phyloP scores from a whole-genome alignment of 2,113 vertebrate genomes.

The Anoura caudifer region DNA sequence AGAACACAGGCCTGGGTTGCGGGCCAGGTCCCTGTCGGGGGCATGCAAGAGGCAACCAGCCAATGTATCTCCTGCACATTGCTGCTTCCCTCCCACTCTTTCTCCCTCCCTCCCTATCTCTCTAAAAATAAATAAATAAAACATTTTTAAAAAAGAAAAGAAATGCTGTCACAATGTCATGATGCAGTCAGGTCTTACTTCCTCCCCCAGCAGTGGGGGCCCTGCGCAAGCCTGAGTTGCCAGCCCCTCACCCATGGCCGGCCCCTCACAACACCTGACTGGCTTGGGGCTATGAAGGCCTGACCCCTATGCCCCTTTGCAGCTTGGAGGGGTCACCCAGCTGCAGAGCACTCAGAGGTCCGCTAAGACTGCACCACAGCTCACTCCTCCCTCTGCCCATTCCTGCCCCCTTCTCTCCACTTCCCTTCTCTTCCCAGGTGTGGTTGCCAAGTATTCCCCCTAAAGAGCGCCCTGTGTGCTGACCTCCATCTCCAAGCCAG shows the following conservation, averaged over 20 bases:
- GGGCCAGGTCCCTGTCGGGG: too few relatives aligned
- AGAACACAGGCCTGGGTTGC: too few relatives aligned
- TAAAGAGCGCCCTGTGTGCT: fast-evolving
- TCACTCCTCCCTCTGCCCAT: background rate
- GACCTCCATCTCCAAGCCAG: background rate
- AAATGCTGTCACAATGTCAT: background rate
- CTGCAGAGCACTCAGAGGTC: background rate
- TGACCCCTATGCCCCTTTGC: background rate
- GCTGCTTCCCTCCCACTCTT: too few relatives aligned
- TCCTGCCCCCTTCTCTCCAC: background rate
- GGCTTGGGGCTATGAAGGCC: background rate
- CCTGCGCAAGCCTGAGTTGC: background rate
- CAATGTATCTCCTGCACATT: too few relatives aligned
- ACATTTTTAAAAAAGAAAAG: too few relatives aligned
- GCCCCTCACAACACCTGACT: background rate
- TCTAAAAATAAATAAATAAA: too few relatives aligned
- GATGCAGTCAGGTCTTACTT: background rate
- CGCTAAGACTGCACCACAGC: background rate
- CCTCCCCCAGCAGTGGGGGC: background rate
- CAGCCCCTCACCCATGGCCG: background rate
- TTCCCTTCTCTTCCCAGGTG: background rate
- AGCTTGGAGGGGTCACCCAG: background rate
- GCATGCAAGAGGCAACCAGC: too few relatives aligned
- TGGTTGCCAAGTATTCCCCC: background rate
- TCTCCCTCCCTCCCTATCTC: too few relatives aligned